Base-by-base conservation (phyloP, 2,797 vertebrate species). In the Mormyrops boulengeri region DNA sequence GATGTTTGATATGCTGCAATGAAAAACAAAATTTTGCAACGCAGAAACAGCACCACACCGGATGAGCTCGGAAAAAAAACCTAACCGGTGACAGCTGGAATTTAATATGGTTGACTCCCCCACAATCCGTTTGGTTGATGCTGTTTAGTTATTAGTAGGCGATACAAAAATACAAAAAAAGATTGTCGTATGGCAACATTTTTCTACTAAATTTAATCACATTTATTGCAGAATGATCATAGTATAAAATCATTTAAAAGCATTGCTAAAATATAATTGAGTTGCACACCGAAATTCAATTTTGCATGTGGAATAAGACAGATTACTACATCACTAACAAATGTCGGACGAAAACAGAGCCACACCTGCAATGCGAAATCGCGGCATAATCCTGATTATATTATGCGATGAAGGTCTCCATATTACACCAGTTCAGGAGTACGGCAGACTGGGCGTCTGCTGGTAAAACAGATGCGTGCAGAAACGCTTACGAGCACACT, bases 381-480 rank as follows among this genome's bases (percentile, higher is more conserved):
- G 60, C 34, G 62, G 41, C 17, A 34, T 60, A 44, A 47, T 55
- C 49, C 5, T 77, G 17, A 38, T 53, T 73, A 60, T 60, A 62
- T 85, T 60, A 62, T 85, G n/a, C 55, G 57, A 9, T n/a, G 57
- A 50, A 34, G 44, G 57, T 69, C 41, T 47, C 26, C 9, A 80
- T 77, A 52, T 73, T 52, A 77, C 26, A 4, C 8, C 26, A 88
- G 50, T 6, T 22, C 8, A 47, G 49, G 34, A 41, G 49, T 41
- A 57, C 62, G 11, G 44, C 84, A 87, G 84, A 87, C 60, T 52
- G 47, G 89, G 60, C 89, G 60, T 87, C 85, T 89, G 85, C 89
- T 87, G 47, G 26, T 53, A 14, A 88, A 88, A 84, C 88, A 85
- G 87, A 89, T 89, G 87, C 66, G 80, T 82, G 87, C 49, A 85